Base-by-base conservation (phyloP, 2,797 vertebrate genomes). In the Xerus rutilus region DNA sequence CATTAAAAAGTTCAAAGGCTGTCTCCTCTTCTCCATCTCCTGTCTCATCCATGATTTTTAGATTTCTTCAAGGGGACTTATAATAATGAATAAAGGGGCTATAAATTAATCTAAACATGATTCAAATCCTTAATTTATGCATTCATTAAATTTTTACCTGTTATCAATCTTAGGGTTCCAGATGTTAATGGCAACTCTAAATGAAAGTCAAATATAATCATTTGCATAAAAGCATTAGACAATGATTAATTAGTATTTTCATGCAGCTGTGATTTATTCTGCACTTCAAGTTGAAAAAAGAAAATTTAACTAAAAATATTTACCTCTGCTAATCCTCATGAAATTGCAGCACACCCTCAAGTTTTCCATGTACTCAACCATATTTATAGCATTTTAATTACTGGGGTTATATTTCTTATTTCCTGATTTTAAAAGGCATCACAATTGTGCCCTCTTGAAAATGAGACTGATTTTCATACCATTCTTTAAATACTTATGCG, bases 181-280 rank as follows among this genome's bases (percentile, higher is more conserved):
- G 91, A 39, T 96, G 89, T 95, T 97, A 94, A 97, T 23, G 5
- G 70, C 77, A 89, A 86, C 32, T 76, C 45, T 2, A 57, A 97
- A 84, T 74, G 25, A 94, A 98, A 96, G 28, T 97, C 89, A 15
- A 97, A 93, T 57, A 32, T 12, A 74, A 89, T 62, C 9, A 97
- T 97, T 94, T 78, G 57, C 97, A 93, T 97, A 97, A 97, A 97
- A 96, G 93, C 94, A 95, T 96, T 96, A 94, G 72, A 95, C 87
- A 89, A 86, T 85, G 70, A 89, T 59, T 83, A 97, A 95, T 86
- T 89, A 87, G 85, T 92, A 95, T 94, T 83, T 96, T 67, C 17
- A 35, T 1, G 78, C 81, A 91, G 92, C 78, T 15, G 59, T 85
- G 74, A 97, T 67, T 84, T 88, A 18, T 57, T 91, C 93, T 90